These are phyloP conservation scores for Tiaroga cobitis DNA, from an alignment of 2,797 vertebrate genomes.

Conservation along the genomic window DNA sequence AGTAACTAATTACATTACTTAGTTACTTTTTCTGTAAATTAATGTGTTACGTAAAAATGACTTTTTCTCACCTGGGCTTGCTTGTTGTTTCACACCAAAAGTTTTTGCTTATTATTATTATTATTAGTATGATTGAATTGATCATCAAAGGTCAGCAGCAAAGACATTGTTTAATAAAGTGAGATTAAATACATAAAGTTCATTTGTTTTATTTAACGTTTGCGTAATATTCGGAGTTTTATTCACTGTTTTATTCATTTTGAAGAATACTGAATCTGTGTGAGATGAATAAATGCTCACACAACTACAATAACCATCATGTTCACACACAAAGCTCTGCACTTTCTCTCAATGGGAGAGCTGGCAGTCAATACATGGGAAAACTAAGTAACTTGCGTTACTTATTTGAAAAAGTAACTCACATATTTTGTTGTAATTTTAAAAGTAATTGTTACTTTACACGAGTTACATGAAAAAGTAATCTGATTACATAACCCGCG, in stretches of 20 bases:
- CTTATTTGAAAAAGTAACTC: neutral
- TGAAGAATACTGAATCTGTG: neutral
- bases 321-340: too few species aligned
- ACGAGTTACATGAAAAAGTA: neutral
- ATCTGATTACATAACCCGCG: neutral
- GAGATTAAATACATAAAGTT: neutral
- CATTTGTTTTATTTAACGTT: neutral
- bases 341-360: neutral
- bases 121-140: neutral
- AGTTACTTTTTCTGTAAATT: neutral
- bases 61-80: neutral
- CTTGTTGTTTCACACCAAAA: neutral
- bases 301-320: too few species aligned
- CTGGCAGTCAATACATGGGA: neutral
- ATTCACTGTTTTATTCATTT: neutral
- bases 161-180: neutral
- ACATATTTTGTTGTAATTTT: neutral
- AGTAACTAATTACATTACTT: neutral
- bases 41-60: too few species aligned
- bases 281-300: too few species aligned
- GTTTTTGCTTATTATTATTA: neutral
- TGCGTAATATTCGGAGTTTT: neutral
- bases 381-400: neutral
- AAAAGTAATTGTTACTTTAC: neutral
- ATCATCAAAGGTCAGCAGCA: neutral